Evolutionary conservation across 2,113 vertebrate genomes (phyloP).

Genomic region (Ciconia maguari): DNA sequence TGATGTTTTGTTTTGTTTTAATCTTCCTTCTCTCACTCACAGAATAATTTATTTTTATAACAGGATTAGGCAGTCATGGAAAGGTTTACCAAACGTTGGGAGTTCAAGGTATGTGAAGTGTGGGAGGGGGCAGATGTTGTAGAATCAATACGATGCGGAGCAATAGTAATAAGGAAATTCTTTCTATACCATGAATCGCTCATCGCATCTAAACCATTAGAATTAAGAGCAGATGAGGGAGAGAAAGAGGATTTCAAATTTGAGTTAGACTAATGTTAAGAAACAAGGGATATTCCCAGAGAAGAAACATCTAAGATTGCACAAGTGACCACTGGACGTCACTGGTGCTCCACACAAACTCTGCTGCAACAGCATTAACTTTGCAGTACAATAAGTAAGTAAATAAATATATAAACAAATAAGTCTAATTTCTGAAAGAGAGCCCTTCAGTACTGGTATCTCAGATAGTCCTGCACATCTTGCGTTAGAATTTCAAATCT

Average conservation of each 20-base stretch:
- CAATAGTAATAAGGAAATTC: conserved; percentile 27
- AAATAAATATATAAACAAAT: background rate
- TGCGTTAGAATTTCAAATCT: background rate
- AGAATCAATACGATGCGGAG: conserved; percentile 49
- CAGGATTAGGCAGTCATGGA: conserved; percentile 76
- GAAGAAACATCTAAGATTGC: conserved; percentile 1
- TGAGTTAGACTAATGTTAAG: conserved; percentile 67
- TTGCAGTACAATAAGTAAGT: conserved; percentile 26
- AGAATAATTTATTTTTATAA: conserved; percentile 71
- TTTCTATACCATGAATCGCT: conserved; percentile 21
- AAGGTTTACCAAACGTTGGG: conserved; percentile 60
- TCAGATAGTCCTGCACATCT: conserved; percentile 61
- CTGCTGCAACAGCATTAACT: conserved; percentile 34
- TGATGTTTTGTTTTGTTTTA: conserved; percentile 33
- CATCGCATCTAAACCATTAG: conserved; percentile 50
- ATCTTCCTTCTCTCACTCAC: conserved; percentile 70
- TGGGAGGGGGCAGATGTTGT: conserved; percentile 71
- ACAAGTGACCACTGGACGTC: background rate
- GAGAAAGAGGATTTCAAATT: conserved; percentile 68
- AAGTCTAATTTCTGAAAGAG: conserved; percentile 71
- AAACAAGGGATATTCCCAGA: conserved; percentile 53
- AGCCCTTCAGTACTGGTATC: conserved; percentile 64
- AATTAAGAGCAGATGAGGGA: conserved; percentile 66
- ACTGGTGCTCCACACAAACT: conserved; percentile 29
- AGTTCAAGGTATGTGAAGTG: conserved; percentile 74